Evolutionary conservation across 1,140 invertebrate genomes (phyloP), one percentile per base, ranked within the genome.

Genomic region (Matsumurasca onukii): DNA sequence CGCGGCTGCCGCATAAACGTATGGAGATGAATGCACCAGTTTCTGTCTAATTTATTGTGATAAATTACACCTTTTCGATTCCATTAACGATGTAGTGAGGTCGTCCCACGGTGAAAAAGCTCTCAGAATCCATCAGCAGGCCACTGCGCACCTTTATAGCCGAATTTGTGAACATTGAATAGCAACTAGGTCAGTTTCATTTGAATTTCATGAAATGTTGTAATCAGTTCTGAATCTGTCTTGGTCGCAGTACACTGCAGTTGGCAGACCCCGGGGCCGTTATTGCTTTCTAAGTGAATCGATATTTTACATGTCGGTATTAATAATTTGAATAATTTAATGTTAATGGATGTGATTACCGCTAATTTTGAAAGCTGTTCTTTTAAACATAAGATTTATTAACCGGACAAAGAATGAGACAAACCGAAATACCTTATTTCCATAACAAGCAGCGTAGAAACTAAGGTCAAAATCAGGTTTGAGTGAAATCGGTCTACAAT

Each of bases 21-120:
- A n/a, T n/a, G n/a, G n/a, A n/a, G n/a, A 51, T 51, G 49, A 51
- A 3, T 51, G 49, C 49, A 51, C 49, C 49, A 51, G 49, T 51
- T 51, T n/a, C 49, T 51, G 3, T 3, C 49, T 51, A 51, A 51
- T 51, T 51, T 51, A 51, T 51, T 51, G 49, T 51, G 49, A 51
- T 20, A 51, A 51, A 51, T 51, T 51, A 51, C n/a, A 51, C 49
- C 49, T n/a, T 51, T 51, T 51, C 3, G 49, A 51, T 22, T 51
- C 49, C n/a, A 51, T 51, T 51, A 51, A 51, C 49, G 49, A 17
- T 5, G 49, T 51, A 17, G 49, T 51, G n/a, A 20, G n/a, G 49
- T 51, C 3, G n/a, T 51, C n/a, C 9, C 3, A 20, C 17, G n/a
- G 49, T 51, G 5, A 51, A 51, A 20, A 20, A 20, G 24, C 24